These are phyloP conservation scores for Aldabrachelys gigantea DNA, from an alignment of 2,113 vertebrate species.

Conservation along the genomic window DNA sequence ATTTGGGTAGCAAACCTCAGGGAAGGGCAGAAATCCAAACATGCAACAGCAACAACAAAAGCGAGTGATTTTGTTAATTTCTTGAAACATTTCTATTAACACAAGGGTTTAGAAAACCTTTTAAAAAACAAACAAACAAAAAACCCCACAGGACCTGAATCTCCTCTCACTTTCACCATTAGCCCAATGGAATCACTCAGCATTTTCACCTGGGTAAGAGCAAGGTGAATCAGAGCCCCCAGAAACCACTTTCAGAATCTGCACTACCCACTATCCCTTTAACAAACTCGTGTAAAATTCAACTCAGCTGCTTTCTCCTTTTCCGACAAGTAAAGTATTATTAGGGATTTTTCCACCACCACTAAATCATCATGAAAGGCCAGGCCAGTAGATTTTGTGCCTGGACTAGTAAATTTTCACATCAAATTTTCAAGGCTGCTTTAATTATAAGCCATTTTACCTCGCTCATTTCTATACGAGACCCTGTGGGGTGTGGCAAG, in stretches of 20 bases:
- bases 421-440: background rate
- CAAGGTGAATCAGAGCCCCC: background rate
- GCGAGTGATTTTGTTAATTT: rapidly evolving
- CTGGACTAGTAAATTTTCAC: background rate
- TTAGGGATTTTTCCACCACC: background rate
- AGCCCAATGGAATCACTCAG: background rate
- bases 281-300: background rate
- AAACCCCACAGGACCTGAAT: background rate
- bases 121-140: background rate
- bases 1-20: rapidly evolving
- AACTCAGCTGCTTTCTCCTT: background rate
- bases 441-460: background rate
- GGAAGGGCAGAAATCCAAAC: background rate
- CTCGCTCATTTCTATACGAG: background rate
- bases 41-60: rapidly evolving
- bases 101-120: background rate
- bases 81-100: rapidly evolving
- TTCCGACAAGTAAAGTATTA: background rate
- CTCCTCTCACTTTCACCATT: background rate
- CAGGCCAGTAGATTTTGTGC: background rate
- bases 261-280: background rate
- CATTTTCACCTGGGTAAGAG: background rate
- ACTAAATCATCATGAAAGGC: background rate
- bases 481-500: background rate
- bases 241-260: background rate